Base-by-base conservation (phyloP, 2,113 vertebrate species). In the Seriola dumerili region DNA sequence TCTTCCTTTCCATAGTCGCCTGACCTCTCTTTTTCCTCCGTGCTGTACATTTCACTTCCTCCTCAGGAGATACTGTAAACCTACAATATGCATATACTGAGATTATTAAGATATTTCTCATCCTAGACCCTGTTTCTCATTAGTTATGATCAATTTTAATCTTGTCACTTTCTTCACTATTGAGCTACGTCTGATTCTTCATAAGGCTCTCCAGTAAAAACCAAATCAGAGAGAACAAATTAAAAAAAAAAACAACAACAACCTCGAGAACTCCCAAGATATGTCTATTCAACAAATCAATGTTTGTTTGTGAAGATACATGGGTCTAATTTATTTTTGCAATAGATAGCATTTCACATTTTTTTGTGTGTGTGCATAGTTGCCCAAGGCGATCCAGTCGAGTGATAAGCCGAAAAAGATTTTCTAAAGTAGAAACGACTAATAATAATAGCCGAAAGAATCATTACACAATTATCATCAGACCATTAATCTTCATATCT, bases 401-500 rank as follows among this genome's bases (percentile, higher is more conserved):
- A 71, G 19, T 52, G 74, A 73, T 86, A 65, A 73, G 11, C 70
- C 10, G 3, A 78, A 55, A 12, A 40, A 66, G 8, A 59, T 58
- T 52, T n/a, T 84, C 46, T n/a, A 58, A 72, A 71, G 40, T 7
- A 36, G 38, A 68, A 63, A 50, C 8, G 10, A 38, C 59, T 72
- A 34, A 78, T 80, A 75, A 65, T 17, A 21, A 63, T 57, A 50
- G 42, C 54, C 58, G 64, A 67, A 69, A 66, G 84, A 87, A 80
- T 87, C 84, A 90, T 87, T 88, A 80, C 40, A 44, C 55, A 79
- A 34, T 57, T 62, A 38, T 73, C 58, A 66, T 38, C 12, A 44
- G n/a, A 62, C 63, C 62, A 84, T 92, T 87, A 42, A 74, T 88
- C 84, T 87, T 88, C 64, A 82, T 85, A 75, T 75, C 42, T 74